phyloP scores from a whole-genome alignment of 2,113 vertebrate genomes.

The Hiodon tergisus region DNA sequence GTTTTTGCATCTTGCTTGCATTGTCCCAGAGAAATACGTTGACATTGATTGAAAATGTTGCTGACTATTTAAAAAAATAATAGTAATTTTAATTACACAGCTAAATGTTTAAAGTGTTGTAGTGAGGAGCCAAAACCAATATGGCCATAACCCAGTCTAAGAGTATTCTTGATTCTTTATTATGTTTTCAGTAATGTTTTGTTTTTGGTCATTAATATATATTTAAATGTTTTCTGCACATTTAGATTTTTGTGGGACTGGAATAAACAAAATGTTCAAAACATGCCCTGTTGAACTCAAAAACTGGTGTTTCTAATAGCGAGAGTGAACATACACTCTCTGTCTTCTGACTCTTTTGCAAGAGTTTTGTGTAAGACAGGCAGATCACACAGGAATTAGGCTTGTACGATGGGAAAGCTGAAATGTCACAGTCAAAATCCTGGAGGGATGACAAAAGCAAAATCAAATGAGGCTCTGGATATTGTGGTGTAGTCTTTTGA shows the following conservation, averaged over 20 bases:
- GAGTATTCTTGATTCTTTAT: neutral
- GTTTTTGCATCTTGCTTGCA: neutral
- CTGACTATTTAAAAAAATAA: neutral
- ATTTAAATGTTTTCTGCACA: slow-evolving; percentile 13
- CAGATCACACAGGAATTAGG: slow-evolving; percentile 13
- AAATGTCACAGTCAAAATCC: slow-evolving; percentile 36
- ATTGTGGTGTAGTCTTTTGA: slow-evolving; percentile 6
- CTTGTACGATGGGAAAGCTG: neutral
- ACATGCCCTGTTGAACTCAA: slow-evolving; percentile 20
- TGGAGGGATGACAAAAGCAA: slow-evolving; percentile 26
- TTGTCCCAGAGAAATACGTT: no score
- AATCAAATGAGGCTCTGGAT: slow-evolving; percentile 22
- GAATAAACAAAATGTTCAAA: slow-evolving; percentile 7
- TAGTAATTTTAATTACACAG: neutral
- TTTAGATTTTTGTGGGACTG: neutral
- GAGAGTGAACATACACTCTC: slow-evolving; percentile 15
- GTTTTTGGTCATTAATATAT: neutral
- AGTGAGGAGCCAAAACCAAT: no score
- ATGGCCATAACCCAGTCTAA: neutral
- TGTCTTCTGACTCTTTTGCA: neutral
- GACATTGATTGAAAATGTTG: no score
- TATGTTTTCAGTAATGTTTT: neutral
- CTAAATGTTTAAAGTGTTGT: no score
- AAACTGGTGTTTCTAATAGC: slow-evolving; percentile 29
- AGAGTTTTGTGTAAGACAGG: slow-evolving; percentile 10